Conservation (phyloP, 2,113 vertebrate genomes). For the Hippocampus guttulatus region DNA sequence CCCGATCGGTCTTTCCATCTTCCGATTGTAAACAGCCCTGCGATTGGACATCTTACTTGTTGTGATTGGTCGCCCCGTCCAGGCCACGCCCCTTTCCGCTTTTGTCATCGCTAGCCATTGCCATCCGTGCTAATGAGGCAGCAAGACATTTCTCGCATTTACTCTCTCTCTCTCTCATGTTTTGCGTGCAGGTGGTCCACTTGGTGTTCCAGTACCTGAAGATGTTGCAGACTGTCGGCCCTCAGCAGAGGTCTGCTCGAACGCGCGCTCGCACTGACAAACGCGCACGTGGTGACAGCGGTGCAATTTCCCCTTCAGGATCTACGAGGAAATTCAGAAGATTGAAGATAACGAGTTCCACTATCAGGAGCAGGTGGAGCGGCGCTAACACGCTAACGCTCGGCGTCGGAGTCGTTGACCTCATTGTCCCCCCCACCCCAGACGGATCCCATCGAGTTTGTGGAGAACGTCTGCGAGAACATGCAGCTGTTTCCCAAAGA, state of each 20-base stretch:
- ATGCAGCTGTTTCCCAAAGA: slow-evolving; percentile 91
- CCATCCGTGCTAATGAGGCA: too few species aligned
- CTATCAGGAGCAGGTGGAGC: slow-evolving; percentile 90
- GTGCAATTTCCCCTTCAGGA: slow-evolving; percentile 61
- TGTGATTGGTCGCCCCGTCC: too few species aligned
- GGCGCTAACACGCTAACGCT: neutral
- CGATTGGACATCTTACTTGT: too few species aligned
- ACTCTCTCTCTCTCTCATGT: neutral
- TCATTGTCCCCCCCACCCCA: slow-evolving; percentile 36
- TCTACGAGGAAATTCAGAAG: slow-evolving; percentile 95
- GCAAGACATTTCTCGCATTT: too few species aligned
- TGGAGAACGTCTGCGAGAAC: slow-evolving; percentile 93
- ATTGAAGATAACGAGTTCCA: slow-evolving; percentile 94
- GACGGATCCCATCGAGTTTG: slow-evolving; percentile 93
- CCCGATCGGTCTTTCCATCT: too few species aligned
- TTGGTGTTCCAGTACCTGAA: slow-evolving; percentile 94
- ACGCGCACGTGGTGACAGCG: neutral
- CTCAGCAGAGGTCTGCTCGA: slow-evolving; percentile 82
- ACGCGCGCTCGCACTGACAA: too few species aligned
- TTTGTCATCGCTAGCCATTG: too few species aligned
- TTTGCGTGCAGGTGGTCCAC: slow-evolving; percentile 78
- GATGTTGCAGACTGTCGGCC: slow-evolving; percentile 88
- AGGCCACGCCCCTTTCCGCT: too few species aligned
- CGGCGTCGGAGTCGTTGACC: too few species aligned
- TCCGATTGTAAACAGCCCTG: too few species aligned